These are phyloP conservation scores for Microcebus lehilahytsara DNA, from an alignment of 2,113 vertebrate species.

Conservation along the genomic window DNA sequence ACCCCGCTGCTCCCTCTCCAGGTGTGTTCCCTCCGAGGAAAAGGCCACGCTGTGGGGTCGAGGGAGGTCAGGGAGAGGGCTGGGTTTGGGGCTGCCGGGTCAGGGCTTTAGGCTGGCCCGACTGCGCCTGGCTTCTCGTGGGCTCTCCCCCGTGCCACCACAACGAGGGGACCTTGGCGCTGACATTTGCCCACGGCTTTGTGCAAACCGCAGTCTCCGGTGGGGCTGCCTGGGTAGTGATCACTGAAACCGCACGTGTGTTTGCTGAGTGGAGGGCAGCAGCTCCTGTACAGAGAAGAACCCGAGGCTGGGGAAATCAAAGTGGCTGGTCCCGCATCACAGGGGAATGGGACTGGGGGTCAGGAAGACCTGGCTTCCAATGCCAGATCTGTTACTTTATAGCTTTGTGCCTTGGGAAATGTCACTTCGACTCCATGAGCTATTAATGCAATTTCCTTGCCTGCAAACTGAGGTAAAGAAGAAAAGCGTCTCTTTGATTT, in stretches of 20 bases:
- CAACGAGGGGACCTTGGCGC: rapidly evolving
- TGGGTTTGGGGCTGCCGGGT: neutral
- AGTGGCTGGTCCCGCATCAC: neutral
- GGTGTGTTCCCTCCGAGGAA: neutral
- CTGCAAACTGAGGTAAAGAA: neutral
- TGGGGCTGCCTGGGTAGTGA: neutral
- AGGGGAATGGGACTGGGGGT: neutral
- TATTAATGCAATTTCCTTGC: neutral
- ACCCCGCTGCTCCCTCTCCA: neutral
- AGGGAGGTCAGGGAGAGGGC: neutral
- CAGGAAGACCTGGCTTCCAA: neutral
- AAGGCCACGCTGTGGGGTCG: neutral
- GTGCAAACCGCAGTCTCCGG: neutral
- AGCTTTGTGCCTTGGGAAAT: neutral
- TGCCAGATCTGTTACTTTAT: neutral
- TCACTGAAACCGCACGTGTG: too few species aligned
- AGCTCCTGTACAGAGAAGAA: neutral
- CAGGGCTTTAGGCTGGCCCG: too few species aligned
- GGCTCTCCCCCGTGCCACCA: too few species aligned
- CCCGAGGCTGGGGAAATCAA: neutral
- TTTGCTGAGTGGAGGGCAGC: too few species aligned
- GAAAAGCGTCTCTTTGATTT: neutral
- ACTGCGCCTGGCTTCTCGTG: neutral
- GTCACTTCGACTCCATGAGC: neutral
- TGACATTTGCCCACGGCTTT: neutral